Percentiles rank a stretch among this genome's conserved stretches.
Conservation (phyloP, 2,888 invertebrate species). For the Coenonympha glycerion region DNA sequence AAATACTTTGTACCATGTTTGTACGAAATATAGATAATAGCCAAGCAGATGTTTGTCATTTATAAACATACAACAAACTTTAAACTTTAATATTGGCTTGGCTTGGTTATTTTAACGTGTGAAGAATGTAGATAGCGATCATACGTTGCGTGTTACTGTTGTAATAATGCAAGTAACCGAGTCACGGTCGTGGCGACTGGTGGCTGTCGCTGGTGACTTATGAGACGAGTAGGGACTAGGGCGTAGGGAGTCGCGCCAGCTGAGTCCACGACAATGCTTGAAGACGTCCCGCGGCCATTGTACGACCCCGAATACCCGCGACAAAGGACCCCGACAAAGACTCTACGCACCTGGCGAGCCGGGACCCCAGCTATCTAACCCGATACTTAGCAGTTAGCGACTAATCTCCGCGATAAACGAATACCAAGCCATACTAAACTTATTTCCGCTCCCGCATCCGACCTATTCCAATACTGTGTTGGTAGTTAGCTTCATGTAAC, state of each 20-base stretch:
- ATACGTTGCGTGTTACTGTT: slow-evolving; percentile 17
- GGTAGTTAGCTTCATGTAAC: no score
- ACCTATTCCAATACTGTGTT: slow-evolving; percentile 31
- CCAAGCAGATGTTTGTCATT: no score
- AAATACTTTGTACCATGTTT: no score
- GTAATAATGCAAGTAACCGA: slow-evolving; percentile 36
- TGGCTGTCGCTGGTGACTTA: slow-evolving; percentile 52
- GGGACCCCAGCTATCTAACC: slow-evolving; percentile 57
- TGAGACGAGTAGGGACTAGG: slow-evolving; percentile 38
- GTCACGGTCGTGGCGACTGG: slow-evolving; percentile 50
- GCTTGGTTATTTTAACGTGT: slow-evolving; percentile 1
- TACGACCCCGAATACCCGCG: slow-evolving; percentile 42
- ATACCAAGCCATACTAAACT: slow-evolving; percentile 28
- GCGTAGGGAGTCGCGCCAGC: slow-evolving; percentile 59
- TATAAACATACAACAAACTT: no score
- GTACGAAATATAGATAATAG: no score
- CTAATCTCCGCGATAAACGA: slow-evolving; percentile 38
- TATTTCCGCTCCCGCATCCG: slow-evolving; percentile 49
- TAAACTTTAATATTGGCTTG: no score
- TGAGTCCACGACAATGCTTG: slow-evolving; percentile 65
- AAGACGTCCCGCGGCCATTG: slow-evolving; percentile 73
- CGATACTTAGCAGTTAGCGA: slow-evolving; percentile 44
- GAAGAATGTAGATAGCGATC: slow-evolving; percentile 26
- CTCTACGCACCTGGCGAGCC: slow-evolving; percentile 64
- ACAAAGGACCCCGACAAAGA: slow-evolving; percentile 52